Percentiles rank a stretch among this genome's conserved stretches.
Conservation (phyloP, 2,888 invertebrate genomes). For the Dorcus hopei region DNA sequence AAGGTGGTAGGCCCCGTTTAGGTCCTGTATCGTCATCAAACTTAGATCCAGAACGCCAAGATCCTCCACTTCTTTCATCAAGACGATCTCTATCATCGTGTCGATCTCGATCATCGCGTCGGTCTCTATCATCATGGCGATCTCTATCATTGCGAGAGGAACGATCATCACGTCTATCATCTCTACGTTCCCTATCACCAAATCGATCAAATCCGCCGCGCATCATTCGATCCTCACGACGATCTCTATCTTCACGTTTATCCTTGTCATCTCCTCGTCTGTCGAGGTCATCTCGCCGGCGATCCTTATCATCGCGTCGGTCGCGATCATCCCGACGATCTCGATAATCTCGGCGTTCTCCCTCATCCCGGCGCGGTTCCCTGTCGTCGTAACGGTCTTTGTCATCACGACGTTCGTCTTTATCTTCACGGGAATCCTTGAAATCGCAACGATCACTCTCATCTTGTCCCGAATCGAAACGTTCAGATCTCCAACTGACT, state of each 20-base stretch:
- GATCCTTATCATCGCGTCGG: conserved; percentile 11
- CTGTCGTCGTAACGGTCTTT: conserved; percentile 18
- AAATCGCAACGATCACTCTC: conserved; percentile 22
- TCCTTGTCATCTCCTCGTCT: conserved; percentile 20
- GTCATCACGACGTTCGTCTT: conserved; percentile 3
- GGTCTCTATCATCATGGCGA: conserved; percentile 24
- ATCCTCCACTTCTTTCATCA: conserved; percentile 14
- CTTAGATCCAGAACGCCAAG: conserved; percentile 14
- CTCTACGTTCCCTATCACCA: conserved; percentile 14
- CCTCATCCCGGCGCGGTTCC: conserved; percentile 16
- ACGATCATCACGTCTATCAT: conserved; percentile 22
- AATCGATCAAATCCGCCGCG: conserved; percentile 12
- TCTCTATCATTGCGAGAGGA: conserved; percentile 20
- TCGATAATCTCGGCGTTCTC: conserved; percentile 1
- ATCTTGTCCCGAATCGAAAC: conserved; percentile 15
- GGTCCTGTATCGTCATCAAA: conserved; percentile 11
- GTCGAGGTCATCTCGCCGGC: conserved; percentile 25
- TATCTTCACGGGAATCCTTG: conserved; percentile 18
- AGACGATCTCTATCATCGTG: conserved; percentile 25
- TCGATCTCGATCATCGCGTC: conserved; percentile 21
- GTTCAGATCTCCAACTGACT: conserved; percentile 4
- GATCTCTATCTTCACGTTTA: conserved; percentile 6
- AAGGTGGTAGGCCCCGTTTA: conserved; percentile 6
- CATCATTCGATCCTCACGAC: conserved; percentile 2
- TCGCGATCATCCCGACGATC: conserved; percentile 11